Evolutionary conservation across 2,113 vertebrate genomes (phyloP), one percentile per base, ranked within the genome.

Genomic region (Saimiri boliviensis): DNA sequence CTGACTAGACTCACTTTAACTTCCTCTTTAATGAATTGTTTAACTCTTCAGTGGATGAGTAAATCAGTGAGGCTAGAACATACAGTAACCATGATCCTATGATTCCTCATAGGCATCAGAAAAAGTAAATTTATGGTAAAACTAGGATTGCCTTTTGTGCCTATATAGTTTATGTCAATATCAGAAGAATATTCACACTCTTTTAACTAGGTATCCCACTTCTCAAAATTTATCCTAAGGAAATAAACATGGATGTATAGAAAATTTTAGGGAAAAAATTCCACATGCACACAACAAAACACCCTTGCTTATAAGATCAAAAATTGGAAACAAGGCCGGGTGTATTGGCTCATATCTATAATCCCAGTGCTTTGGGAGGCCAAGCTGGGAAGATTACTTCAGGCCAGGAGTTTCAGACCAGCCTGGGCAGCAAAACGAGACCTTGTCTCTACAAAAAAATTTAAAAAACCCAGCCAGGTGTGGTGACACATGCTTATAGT

Each of bases 1-100:
- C 27, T 63, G 95, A 77, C 8, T 97, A 95, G 82, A 37, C 49
- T 91, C 42, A 95, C 93, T 96, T 92, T 90, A 95, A 95, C 76
- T 89, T 97, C 81, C 54, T 73, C 45, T 68, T 7, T 12, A 40
- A 21, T 25, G 63, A 89, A 21, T 12, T 45, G 27, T 37, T 16
- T 5, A 5, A 71, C 66, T 37, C 63, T 40, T 23, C 37, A 9
- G 17, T 1, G 45, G 17, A 56, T 74, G 42, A 58, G 45, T 8
- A 58, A 66, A 35, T 80, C 35, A 86, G 10, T 7, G 27, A 56
- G 32, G 5, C 20, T 17, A 54, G 30, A 27, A 90, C 45, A 20
- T 25, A 6, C 3, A 30, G 27, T 30, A 74, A 27, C 7, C 1
- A 68, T 40, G n/a, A 32, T 66, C 58, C 23, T 37, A 14, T 74